These are phyloP conservation scores for Pterobdella sp. DNA, from an alignment of 2,888 invertebrate genomes.

Conservation along the genomic window DNA sequence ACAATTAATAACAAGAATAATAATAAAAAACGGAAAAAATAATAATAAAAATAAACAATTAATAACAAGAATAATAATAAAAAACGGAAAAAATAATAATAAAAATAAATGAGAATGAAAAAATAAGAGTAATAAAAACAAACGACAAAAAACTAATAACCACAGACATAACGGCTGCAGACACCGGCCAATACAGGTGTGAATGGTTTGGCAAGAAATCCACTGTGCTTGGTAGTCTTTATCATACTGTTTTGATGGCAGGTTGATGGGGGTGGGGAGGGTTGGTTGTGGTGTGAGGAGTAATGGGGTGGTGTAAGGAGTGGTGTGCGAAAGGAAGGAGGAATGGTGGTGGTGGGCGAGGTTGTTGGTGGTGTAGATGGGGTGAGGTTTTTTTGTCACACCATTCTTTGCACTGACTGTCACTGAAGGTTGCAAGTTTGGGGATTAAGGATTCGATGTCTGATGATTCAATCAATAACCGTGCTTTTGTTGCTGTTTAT, in stretches of 20 bases:
- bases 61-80: too few species aligned
- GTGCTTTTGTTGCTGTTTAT: too few species aligned
- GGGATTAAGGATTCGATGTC: too few species aligned
- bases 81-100: too few species aligned
- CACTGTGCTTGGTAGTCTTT: neutral
- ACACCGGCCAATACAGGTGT: slow-evolving; percentile 16
- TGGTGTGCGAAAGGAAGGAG: neutral
- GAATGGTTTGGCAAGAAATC: slow-evolving; percentile 15
- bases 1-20: too few species aligned
- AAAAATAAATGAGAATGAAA: too few species aligned
- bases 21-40: neutral
- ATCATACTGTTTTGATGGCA: slow-evolving; percentile 8
- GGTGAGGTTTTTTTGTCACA: neutral
- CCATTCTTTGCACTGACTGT: too few species aligned
- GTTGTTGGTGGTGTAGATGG: neutral
- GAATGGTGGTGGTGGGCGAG: neutral
- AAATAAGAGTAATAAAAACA: neutral
- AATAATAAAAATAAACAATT: too few species aligned
- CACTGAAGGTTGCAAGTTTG: too few species aligned
- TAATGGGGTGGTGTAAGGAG: neutral
- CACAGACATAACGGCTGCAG: slow-evolving; percentile 18
- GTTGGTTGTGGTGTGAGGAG: neutral
- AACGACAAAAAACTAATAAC: neutral
- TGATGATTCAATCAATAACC: too few species aligned
- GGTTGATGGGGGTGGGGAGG: neutral